Percentiles rank a stretch among this genome's conserved stretches.
phyloP scores from a whole-genome alignment of 2,888 invertebrate species.

The Hemithea aestivaria region DNA sequence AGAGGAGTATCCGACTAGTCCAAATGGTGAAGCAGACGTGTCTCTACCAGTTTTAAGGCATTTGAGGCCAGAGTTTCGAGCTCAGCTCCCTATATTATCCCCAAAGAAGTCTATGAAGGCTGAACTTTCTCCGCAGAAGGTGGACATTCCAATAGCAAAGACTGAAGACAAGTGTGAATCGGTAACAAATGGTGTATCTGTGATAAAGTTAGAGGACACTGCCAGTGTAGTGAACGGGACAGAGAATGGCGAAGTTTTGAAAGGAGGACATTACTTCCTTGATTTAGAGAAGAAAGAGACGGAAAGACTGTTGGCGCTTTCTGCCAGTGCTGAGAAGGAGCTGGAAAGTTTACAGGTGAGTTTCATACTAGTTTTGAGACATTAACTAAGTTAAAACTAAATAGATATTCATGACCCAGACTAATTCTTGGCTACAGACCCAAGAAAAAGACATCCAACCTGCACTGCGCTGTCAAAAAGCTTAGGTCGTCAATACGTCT shows the following conservation, averaged over 20 bases:
- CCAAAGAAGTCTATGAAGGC: slow-evolving; percentile 73
- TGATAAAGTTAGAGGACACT: slow-evolving; percentile 59
- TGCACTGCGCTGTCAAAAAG: too few relatives aligned
- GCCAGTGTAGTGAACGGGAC: slow-evolving; percentile 31
- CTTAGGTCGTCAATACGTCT: too few relatives aligned
- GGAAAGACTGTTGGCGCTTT: slow-evolving; percentile 82
- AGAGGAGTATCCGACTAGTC: slow-evolving; percentile 42
- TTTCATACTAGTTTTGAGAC: background rate
- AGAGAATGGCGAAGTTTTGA: slow-evolving; percentile 61
- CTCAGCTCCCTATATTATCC: slow-evolving; percentile 86
- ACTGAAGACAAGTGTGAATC: slow-evolving; percentile 36
- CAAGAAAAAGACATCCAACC: too few relatives aligned
- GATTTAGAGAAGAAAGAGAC: slow-evolving; percentile 86
- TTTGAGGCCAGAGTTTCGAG: slow-evolving; percentile 90
- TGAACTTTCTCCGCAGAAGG: slow-evolving; percentile 58
- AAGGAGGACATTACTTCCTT: slow-evolving; percentile 89
- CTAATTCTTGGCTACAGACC: too few relatives aligned
- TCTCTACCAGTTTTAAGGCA: slow-evolving; percentile 89
- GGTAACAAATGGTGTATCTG: slow-evolving; percentile 57
- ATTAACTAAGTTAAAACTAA: too few relatives aligned
- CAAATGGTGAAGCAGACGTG: slow-evolving; percentile 48
- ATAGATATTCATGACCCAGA: too few relatives aligned
- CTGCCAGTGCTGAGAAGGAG: slow-evolving; percentile 84
- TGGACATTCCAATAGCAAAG: slow-evolving; percentile 56
- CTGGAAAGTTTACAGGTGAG: slow-evolving; percentile 76